Percentiles rank a stretch among this genome's conserved stretches.
These are phyloP conservation scores for Parthenolecanium corni DNA, from an alignment of 2,888 invertebrate species.

Conservation along the genomic window DNA sequence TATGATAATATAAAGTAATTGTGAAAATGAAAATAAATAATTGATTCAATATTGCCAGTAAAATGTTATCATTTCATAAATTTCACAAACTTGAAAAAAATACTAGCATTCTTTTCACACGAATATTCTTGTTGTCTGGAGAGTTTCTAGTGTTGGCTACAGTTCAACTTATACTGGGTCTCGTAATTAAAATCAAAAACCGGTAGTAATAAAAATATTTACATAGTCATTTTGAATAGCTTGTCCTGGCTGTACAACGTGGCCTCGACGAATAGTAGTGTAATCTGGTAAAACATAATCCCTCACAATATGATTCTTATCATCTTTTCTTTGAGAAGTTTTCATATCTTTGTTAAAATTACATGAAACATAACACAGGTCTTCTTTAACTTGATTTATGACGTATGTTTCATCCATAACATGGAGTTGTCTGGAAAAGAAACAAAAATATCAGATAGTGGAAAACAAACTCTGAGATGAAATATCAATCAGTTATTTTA, in stretches of 20 bases:
- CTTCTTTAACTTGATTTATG: conserved; percentile 97
- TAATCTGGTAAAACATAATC: conserved; percentile 97
- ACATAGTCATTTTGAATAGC: conserved; percentile 35
- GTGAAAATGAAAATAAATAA: not conserved
- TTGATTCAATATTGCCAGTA: conserved; percentile 1
- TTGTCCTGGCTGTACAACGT: conserved; percentile 43
- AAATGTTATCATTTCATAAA: not conserved
- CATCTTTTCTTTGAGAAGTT: conserved; percentile 48
- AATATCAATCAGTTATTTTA: conserved; percentile 33
- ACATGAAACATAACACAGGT: conserved; percentile 82
- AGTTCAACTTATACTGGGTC: too few species aligned
- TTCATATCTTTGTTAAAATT: conserved; percentile 72
- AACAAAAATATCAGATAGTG: not conserved
- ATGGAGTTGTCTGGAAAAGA: conserved; percentile 62
- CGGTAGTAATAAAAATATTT: too few species aligned
- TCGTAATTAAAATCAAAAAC: too few species aligned
- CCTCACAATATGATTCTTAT: conserved; percentile 58
- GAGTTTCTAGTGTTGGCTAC: too few species aligned
- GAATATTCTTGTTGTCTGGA: too few species aligned
- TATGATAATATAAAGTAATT: not conserved
- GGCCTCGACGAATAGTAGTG: conserved; percentile 75
- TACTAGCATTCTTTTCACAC: too few species aligned
- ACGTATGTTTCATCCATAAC: conserved; percentile 99
- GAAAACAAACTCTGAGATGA: not conserved
- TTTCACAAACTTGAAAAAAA: not conserved